phyloP scores from a whole-genome alignment of 2,797 vertebrate genomes.

The Neoniphon sammara region DNA sequence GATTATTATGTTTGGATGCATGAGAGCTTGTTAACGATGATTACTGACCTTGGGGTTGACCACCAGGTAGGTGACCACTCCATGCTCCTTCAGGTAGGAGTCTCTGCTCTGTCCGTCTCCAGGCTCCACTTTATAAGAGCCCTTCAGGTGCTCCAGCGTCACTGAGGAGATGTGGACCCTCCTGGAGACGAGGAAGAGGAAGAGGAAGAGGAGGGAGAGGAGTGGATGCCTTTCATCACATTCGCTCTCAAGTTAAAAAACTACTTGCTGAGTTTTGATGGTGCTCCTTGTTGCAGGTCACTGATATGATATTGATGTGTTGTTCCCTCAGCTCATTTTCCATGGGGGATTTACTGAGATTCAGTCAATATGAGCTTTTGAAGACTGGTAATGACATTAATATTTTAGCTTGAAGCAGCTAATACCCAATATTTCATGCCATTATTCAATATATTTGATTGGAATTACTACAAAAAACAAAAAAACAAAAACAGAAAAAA shows the following conservation, averaged over 20 bases:
- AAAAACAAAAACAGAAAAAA: no score
- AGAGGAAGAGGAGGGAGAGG: slow-evolving; percentile 2
- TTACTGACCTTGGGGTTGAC: slow-evolving; percentile 96
- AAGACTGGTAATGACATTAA: neutral
- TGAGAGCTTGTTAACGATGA: neutral
- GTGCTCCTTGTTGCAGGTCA: slow-evolving; percentile 8
- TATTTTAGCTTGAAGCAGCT: neutral
- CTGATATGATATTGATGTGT: slow-evolving; percentile 24
- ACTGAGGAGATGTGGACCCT: slow-evolving; percentile 98
- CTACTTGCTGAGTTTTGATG: slow-evolving; percentile 2
- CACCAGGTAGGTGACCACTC: slow-evolving; percentile 94
- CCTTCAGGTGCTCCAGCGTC: slow-evolving; percentile 94
- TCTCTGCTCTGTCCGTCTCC: slow-evolving; percentile 93
- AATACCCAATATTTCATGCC: no score
- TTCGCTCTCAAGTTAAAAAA: slow-evolving; percentile 21
- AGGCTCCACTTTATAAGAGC: slow-evolving; percentile 94
- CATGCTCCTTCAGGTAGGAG: slow-evolving; percentile 94
- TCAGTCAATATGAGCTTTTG: slow-evolving; percentile 10
- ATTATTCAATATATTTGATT: no score
- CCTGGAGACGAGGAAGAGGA: slow-evolving; percentile 74
- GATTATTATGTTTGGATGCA: neutral
- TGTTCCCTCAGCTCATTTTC: neutral
- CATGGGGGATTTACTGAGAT: neutral
- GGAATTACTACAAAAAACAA: no score
- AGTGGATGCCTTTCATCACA: neutral